Base-by-base conservation (phyloP, 2,113 vertebrate genomes). In the Otis tarda region DNA sequence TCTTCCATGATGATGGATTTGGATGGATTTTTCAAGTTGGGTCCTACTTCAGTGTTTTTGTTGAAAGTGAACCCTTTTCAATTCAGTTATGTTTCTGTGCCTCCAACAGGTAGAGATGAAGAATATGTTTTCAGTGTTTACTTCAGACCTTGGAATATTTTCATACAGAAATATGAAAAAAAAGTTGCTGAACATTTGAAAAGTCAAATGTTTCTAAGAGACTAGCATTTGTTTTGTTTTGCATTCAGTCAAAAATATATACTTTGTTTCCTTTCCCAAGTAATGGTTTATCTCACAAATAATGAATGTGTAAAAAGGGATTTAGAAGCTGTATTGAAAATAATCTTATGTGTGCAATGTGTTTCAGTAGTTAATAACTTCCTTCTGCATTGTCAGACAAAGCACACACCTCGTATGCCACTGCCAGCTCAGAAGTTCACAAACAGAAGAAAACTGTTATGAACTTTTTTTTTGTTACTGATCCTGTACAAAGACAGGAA, bases 371-470 rank as follows among this genome's bases (percentile, higher is more conserved):
- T 70, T 77, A 93, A 53, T 85, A 85, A 90, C 22, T 64, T 37
- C 50, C 74, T 76, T 61, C 59, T 74, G 43, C 4, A 3, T 52
- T 91, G 53, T 43, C 69, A 89, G 49, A 64, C 45, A 83, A 93
- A 94, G 73, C 59, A 89, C 63, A 56, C 12, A 35, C 21, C 94
- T 76, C 67, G 60, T 37, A 41, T 73, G 37, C 65, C 45, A 50
- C n/a, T 90, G 53, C 39, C 81, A 95, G 57, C 67, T 87, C 70
- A 55, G 49, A 90, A 87, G 93, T 74, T 96, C 94, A 97, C 91
- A 81, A 94, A 64, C 55, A 87, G 85, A n/a, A 83, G 45, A 77
- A 85, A 91, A 59, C 74, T 73, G 17, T 65, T 93, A 39, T 0
- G 20, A 87, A 79, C 4, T 2, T 30, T 63, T 60, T 60, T 68